Conservation (phyloP, 2,797 vertebrate species). For the Cuniculus paca region DNA sequence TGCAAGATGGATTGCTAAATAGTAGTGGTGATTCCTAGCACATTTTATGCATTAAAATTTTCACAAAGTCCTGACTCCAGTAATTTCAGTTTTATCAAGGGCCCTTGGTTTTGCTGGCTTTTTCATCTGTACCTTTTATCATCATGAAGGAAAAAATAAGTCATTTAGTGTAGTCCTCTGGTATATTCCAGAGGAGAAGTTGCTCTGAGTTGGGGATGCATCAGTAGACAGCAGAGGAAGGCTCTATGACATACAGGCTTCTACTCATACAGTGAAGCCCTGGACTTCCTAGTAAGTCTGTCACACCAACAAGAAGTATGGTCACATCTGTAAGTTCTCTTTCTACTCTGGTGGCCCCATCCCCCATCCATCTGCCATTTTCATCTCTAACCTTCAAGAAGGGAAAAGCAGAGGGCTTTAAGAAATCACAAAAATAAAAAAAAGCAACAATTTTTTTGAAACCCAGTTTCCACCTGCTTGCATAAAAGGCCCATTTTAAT, state of each 20-base stretch:
- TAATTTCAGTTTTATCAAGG: background rate
- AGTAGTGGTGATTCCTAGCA: background rate
- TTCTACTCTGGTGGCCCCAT: fast-evolving
- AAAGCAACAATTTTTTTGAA: background rate
- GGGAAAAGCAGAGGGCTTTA: background rate
- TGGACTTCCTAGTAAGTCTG: too few species aligned
- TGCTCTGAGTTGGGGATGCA: fast-evolving
- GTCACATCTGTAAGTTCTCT: background rate
- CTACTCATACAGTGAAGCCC: background rate
- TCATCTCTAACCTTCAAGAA: background rate
- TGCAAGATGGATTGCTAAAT: background rate
- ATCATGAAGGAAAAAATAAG: background rate
- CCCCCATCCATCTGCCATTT: fast-evolving
- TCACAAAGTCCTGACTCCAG: background rate
- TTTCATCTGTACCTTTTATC: background rate
- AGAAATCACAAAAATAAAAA: background rate
- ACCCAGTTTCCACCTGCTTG: background rate
- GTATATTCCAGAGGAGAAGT: background rate
- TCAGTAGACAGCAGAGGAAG: background rate
- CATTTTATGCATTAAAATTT: background rate
- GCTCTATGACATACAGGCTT: fast-evolving
- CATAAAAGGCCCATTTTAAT: background rate
- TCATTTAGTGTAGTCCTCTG: background rate
- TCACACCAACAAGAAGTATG: background rate
- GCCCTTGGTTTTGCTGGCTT: background rate